Evolutionary conservation across 2,888 invertebrate genomes (phyloP).

Genomic region (Drosophila limbata): DNA sequence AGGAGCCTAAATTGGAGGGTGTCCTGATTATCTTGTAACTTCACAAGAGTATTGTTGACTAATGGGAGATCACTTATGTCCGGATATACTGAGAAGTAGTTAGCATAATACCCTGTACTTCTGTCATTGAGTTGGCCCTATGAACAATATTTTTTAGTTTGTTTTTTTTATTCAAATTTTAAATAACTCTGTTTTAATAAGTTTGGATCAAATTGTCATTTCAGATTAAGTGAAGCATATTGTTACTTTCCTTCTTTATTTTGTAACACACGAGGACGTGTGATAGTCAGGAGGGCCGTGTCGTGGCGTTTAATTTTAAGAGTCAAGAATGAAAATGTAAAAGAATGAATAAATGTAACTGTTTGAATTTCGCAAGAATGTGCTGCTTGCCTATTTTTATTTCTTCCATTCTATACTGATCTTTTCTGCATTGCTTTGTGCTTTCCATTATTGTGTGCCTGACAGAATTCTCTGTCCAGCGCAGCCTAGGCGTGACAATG

Average conservation of each 20-base stretch:
- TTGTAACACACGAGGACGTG: conserved; percentile 13
- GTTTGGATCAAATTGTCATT: background rate
- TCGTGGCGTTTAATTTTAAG: no score
- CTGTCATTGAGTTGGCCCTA: conserved; percentile 3
- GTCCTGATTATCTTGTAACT: background rate
- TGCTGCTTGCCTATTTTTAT: no score
- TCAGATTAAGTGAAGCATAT: conserved; percentile 1
- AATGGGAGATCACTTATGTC: conserved; percentile 1
- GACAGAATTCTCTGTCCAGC: no score
- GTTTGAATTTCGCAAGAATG: no score
- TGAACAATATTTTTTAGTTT: background rate
- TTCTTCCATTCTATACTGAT: no score
- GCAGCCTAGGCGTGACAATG: no score
- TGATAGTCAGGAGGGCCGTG: background rate
- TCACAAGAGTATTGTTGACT: background rate
- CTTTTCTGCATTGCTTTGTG: no score
- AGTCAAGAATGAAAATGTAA: no score
- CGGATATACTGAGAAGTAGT: conserved; percentile 2
- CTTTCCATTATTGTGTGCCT: no score
- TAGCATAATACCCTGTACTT: background rate
- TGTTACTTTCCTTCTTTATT: conserved; percentile 2
- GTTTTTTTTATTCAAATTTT: background rate
- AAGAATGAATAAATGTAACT: no score
- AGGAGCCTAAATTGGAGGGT: background rate
- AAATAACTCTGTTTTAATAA: background rate